These are phyloP conservation scores for Megathymus violae DNA, from an alignment of 1,140 invertebrate species.

Conservation along the genomic window DNA sequence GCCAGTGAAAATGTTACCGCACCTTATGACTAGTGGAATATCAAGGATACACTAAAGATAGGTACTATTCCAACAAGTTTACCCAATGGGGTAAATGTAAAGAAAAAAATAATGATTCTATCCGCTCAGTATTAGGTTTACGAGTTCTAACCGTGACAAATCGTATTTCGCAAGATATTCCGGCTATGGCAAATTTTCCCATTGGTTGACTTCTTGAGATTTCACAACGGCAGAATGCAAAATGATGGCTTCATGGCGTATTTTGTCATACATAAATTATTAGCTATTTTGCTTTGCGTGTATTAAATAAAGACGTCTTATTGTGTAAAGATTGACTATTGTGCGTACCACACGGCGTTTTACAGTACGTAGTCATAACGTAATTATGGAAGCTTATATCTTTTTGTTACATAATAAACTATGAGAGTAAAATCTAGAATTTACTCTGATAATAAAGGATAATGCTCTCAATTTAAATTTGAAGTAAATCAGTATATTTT, in stretches of 20 bases:
- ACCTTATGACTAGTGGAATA: neutral
- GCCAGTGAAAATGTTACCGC: too few species aligned
- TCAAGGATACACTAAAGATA: neutral
- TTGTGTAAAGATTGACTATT: slow-evolving; percentile 17
- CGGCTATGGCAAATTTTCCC: slow-evolving; percentile 31
- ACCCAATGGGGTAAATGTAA: neutral
- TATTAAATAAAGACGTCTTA: slow-evolving; percentile 29
- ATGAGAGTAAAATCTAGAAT: too few species aligned
- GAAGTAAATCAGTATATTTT: too few species aligned
- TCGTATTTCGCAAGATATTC: slow-evolving; percentile 30
- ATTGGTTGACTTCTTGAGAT: slow-evolving; percentile 27
- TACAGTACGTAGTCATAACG: neutral
- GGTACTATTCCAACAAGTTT: neutral
- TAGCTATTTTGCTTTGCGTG: slow-evolving; percentile 25
- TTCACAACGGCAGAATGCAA: slow-evolving; percentile 23
- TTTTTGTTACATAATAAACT: too few species aligned
- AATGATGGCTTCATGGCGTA: slow-evolving; percentile 30
- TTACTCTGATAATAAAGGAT: too few species aligned
- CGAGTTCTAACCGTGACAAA: slow-evolving; percentile 1
- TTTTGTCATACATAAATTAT: slow-evolving; percentile 31
- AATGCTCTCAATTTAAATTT: too few species aligned
- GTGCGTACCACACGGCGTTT: neutral
- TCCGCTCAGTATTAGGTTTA: slow-evolving; percentile 17
- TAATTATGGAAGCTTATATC: neutral
- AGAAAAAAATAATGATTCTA: slow-evolving; percentile 29